Conservation (phyloP, 1,140 invertebrate species). For the Sarcophaga peregrina region DNA sequence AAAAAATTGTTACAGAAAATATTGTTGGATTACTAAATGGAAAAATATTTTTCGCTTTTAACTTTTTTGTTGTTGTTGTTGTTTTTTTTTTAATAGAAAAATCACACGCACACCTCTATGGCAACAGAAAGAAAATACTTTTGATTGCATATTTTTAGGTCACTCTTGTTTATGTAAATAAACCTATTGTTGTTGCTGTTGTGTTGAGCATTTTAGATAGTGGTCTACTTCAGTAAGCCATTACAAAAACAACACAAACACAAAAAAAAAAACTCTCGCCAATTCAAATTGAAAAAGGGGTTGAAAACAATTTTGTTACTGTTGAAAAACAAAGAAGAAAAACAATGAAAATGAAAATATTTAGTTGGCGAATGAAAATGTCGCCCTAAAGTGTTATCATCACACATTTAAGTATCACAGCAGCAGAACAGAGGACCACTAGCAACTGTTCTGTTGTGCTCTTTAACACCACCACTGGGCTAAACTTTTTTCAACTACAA, state of each 20-base stretch:
- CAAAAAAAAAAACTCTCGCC: no score
- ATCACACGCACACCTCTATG: no score
- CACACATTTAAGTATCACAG: neutral
- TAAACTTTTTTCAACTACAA: no score
- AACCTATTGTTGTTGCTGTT: neutral
- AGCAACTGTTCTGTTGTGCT: neutral
- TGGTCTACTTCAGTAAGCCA: neutral
- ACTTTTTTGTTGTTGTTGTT: no score
- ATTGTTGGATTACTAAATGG: no score
- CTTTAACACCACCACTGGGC: neutral
- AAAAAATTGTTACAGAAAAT: no score
- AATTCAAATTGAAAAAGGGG: neutral
- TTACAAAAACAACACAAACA: no score
- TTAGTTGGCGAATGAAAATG: neutral
- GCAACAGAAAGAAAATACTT: neutral
- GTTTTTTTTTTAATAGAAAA: no score
- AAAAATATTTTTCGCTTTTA: no score
- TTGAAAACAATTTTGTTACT: neutral
- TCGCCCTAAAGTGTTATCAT: neutral
- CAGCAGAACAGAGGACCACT: neutral
- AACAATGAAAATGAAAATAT: neutral
- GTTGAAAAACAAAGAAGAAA: neutral
- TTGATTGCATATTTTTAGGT: conserved; percentile 19
- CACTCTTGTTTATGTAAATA: conserved; percentile 25
- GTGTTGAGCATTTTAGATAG: neutral